phyloP scores from a whole-genome alignment of 2,113 vertebrate species.

The Anhinga rufa region DNA sequence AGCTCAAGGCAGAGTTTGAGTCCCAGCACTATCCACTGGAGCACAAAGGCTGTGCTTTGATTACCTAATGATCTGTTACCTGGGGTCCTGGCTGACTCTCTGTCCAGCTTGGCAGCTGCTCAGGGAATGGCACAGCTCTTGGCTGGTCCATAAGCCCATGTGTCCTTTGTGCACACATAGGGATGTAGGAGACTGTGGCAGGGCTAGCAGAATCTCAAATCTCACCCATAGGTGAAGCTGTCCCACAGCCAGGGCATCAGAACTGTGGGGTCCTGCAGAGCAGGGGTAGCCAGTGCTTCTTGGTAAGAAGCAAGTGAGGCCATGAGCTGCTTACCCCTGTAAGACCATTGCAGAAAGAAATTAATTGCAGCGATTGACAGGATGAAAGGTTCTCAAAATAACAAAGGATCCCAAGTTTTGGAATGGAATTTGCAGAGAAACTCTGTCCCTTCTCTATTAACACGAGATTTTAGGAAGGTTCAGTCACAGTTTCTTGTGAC shows the following conservation, averaged over 20 bases:
- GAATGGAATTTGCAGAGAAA: not conserved
- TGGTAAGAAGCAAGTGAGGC: not conserved
- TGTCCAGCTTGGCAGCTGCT: not conserved
- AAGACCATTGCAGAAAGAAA: not conserved
- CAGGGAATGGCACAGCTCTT: not conserved
- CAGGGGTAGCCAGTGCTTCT: not conserved
- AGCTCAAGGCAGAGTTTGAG: not conserved
- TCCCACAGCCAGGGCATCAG: not conserved
- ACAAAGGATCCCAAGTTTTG: not conserved
- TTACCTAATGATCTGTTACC: not conserved
- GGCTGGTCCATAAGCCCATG: not conserved
- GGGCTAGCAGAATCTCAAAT: not conserved
- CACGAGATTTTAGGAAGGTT: not conserved
- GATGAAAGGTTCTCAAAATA: not conserved
- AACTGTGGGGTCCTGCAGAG: not conserved
- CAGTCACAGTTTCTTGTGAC: not conserved
- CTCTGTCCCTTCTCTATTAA: not conserved
- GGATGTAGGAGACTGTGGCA: not conserved
- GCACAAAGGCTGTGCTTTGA: not conserved
- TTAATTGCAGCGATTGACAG: not conserved
- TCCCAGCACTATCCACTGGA: not conserved
- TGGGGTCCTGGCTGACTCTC: not conserved
- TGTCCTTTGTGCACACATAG: accelerated
- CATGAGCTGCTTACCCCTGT: not conserved
- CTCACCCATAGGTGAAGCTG: not conserved